phyloP scores from a whole-genome alignment of 1,140 invertebrate species.

The Paraescarpia echinospica region DNA sequence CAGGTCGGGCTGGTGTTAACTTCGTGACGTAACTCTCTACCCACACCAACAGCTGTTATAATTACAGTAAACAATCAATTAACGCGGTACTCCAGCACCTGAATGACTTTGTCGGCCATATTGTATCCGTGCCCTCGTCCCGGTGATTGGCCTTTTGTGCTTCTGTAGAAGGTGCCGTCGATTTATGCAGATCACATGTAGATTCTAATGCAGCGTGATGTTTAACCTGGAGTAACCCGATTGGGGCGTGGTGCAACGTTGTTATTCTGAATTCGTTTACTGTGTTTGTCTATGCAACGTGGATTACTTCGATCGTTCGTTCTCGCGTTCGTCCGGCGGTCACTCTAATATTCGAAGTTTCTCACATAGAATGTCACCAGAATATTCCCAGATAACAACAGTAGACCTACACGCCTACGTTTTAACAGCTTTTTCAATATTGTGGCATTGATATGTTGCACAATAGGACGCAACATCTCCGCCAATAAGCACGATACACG shows the following conservation, averaged over 20 bases:
- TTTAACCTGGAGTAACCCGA: neutral
- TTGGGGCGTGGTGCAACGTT: neutral
- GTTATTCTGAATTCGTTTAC: neutral
- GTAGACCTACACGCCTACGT: neutral
- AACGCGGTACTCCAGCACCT: neutral
- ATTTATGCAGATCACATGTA: neutral
- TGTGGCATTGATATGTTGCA: too few species aligned
- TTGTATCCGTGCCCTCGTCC: neutral
- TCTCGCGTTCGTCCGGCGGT: too few species aligned
- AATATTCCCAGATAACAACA: neutral
- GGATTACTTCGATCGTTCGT: neutral
- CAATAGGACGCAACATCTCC: too few species aligned
- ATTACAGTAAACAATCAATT: conserved; percentile 1
- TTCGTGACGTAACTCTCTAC: neutral
- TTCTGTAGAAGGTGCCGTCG: neutral
- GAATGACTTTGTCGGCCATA: neutral
- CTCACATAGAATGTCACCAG: neutral
- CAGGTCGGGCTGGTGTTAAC: neutral
- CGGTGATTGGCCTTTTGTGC: neutral
- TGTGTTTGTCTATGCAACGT: neutral
- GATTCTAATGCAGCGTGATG: neutral
- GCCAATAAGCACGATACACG: too few species aligned
- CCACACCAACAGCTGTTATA: neutral
- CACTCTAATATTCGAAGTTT: neutral
- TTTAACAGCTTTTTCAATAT: too few species aligned